Base-by-base conservation (phyloP, 2,797 vertebrate species). In the Centroberyx gerrardi region DNA sequence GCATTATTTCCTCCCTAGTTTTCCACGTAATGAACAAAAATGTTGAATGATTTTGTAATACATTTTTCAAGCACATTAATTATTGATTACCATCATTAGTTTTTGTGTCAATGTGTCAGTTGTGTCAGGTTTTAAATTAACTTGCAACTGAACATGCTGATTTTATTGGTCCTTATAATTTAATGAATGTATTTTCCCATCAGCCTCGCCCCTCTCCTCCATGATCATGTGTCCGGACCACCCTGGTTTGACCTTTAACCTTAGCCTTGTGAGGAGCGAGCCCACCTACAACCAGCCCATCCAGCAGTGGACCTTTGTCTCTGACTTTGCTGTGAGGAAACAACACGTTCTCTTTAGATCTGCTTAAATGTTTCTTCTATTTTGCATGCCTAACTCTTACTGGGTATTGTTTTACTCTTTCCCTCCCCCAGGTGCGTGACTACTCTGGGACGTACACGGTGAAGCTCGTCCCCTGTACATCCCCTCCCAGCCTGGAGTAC, bases 301-400 rank as follows among this genome's bases (percentile, higher is more conserved):
- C 1, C 98, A 99, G 74, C 97, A 97, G 70, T 99, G 98, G 98
- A 98, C 94, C 42, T 99, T 99, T 51, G 67, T 95, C 48, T 99
- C 98, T 0, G 97, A 99, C 85, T 98, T 98, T 81, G 96, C 98
- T 36, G 98, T 99, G 89, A 96, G 96, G 68, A 72, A 49, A 48
- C 0, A 14, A 22, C 68, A 31, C 27, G 2, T 14, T 71, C 28
- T 55, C 1, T 3, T 12, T 53, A 22, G 3, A 64, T 6, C 5
- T n/a, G 0, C n/a, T 38, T 5, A 5, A 7, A 44, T 27, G 8
- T 70, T 46, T 70, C 22, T 33, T 29, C 5, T 9, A 8, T 44
- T 62, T 36, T 18, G 36, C 1, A 62, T 8, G 48, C 6, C 8
- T 51, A 2, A 31, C 67, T 75, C 28, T n/a, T 46, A 28, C 22